Base-by-base conservation (phyloP, 2,888 invertebrate genomes). In the Ennomos quercinarius region DNA sequence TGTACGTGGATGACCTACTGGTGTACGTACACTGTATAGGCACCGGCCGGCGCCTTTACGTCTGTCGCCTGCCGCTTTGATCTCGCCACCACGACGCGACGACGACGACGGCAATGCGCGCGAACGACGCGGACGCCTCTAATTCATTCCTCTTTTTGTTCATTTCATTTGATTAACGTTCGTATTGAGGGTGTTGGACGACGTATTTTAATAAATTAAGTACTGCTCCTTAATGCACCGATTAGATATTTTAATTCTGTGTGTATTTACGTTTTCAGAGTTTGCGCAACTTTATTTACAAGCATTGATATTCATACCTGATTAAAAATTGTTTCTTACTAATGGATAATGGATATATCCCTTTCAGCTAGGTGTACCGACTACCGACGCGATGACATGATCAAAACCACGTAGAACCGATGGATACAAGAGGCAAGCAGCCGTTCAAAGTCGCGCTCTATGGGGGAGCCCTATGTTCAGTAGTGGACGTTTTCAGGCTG, bases 121-220 rank as follows among this genome's bases (percentile, higher is more conserved):
- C 27, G 27, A 27, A 27, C 27, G 27, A 27, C 27, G 27, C 27
- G 27, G 27, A 27, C 72, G 73, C 74, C 78, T 81, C 72, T 77
- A 80, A 83, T 82, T 82, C 81, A 83, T 84, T 80, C 80, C 78
- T 77, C 81, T 77, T 81, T 81, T 81, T 81, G 80, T 80, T 81
- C 81, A 80, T 60, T 78, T 80, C 60, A 64, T 65, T 65, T 80
- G 69, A 77, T 78, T 77, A 74, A 72, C 76, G 71, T 41, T 53
- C 41, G 10, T 36, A 57, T 46, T 42, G 39, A 48, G 39, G 49
- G 41, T 39, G 41, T 42, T 12, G 12, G 27, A 38, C 27, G 34
- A 44, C 13, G 42, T 47, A 48, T 47, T 42, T 50, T 45, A 17
- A 27, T 27, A 27, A 27, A 27, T 27, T 27, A 27, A 27, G 27